Conservation (phyloP, 2,797 vertebrate species). For the Sphaeramia orbicularis region DNA sequence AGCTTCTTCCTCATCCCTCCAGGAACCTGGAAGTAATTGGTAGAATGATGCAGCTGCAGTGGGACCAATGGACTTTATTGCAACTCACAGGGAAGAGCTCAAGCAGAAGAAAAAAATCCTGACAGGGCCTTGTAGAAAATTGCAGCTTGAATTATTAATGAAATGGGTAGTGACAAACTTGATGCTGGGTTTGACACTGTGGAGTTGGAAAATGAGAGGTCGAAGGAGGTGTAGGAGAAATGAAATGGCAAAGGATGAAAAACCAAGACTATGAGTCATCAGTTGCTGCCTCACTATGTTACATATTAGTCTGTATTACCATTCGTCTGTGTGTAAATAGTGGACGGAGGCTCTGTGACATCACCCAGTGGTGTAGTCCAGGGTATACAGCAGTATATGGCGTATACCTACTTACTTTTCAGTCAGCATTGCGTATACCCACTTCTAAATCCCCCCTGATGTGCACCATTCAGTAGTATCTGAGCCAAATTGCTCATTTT, state of each 20-base stretch:
- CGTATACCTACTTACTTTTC: no score
- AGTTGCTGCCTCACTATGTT: no score
- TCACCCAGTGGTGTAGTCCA: no score
- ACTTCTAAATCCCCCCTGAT: no score
- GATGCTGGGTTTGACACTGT: slow-evolving; percentile 7
- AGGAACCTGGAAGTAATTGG: slow-evolving; percentile 65
- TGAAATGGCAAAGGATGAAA: background rate
- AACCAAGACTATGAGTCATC: no score
- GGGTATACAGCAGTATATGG: no score
- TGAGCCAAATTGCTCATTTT: no score
- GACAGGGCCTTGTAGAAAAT: slow-evolving; percentile 54
- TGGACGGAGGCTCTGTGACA: no score
- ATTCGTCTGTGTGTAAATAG: no score
- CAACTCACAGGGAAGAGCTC: slow-evolving; percentile 46
- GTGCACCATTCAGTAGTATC: no score
- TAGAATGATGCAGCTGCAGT: slow-evolving; percentile 26
- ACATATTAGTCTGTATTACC: no score
- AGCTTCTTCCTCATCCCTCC: slow-evolving; percentile 35
- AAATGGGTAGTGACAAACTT: slow-evolving; percentile 21
- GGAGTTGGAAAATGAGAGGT: background rate
- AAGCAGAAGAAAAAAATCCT: slow-evolving; percentile 44
- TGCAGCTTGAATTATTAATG: slow-evolving; percentile 62
- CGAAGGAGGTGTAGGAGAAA: background rate
- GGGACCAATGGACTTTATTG: slow-evolving; percentile 30
- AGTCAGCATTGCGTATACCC: no score